These are phyloP conservation scores for Drosophila seguyi DNA, from an alignment of 1,140 invertebrate species.

Conservation along the genomic window DNA sequence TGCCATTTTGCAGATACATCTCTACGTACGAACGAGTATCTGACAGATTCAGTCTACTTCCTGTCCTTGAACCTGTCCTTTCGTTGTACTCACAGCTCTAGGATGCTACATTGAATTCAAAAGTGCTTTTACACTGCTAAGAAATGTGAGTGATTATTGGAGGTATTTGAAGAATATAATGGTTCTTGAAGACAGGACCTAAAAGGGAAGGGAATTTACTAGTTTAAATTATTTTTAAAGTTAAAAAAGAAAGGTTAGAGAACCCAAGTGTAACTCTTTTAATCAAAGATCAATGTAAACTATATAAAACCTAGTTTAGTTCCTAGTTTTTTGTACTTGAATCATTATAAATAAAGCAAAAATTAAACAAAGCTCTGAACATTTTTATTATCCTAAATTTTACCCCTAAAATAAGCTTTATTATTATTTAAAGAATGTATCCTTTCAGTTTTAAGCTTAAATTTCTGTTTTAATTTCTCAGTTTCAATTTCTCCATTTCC, in stretches of 20 bases:
- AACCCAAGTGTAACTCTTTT: no score
- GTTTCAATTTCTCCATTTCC: not conserved
- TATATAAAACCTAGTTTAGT: not conserved
- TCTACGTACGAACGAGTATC: not conserved
- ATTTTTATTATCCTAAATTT: no score
- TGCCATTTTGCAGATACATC: not conserved
- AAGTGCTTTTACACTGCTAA: not conserved
- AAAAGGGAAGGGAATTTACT: no score
- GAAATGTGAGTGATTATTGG: not conserved
- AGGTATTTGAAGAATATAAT: not conserved
- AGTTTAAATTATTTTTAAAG: no score
- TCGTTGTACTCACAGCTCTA: not conserved
- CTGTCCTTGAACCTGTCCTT: slow-evolving; percentile 4
- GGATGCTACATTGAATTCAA: not conserved
- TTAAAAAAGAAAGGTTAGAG: no score
- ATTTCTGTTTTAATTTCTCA: not conserved
- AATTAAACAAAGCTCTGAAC: no score
- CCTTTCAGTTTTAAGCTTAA: not conserved
- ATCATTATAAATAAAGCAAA: no score
- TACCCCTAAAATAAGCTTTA: not conserved
- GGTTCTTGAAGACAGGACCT: not conserved
- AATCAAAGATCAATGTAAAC: not conserved
- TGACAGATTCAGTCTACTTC: not conserved
- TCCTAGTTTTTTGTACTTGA: not conserved
- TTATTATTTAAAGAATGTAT: not conserved